phyloP scores from a whole-genome alignment of 2,797 vertebrate genomes.

The Peromyscus nudipes region DNA sequence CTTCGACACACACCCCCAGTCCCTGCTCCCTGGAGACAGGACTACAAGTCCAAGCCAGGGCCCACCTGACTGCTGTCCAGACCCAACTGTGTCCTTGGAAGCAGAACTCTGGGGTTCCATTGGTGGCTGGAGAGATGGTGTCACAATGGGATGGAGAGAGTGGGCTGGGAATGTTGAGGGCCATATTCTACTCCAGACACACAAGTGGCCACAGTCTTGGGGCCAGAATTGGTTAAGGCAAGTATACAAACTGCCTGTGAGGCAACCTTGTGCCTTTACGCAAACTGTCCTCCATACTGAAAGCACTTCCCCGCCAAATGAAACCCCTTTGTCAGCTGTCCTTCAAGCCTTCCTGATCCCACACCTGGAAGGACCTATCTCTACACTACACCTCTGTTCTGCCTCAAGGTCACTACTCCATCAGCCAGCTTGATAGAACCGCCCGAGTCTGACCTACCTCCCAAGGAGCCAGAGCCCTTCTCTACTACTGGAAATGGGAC shows the following conservation, averaged over 20 bases:
- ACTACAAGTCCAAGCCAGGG: conserved; percentile 20
- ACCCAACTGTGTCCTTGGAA: not conserved
- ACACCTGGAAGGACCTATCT: not conserved
- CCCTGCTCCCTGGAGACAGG: conserved; percentile 7
- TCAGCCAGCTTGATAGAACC: not conserved
- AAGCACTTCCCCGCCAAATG: too few relatives aligned
- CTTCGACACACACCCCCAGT: not conserved
- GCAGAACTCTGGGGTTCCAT: conserved; percentile 5
- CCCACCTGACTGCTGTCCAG: conserved; percentile 35
- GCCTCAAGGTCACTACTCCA: not conserved
- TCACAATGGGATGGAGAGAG: conserved; percentile 68
- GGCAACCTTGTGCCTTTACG: not conserved
- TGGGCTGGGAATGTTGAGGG: not conserved
- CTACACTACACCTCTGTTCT: not conserved
- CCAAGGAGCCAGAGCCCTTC: not conserved
- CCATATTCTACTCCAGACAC: not conserved
- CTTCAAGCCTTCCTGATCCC: not conserved
- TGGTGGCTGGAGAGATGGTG: not conserved
- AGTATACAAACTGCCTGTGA: not conserved
- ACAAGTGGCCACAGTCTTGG: not conserved
- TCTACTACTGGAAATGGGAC: not conserved
- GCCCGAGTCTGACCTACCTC: not conserved
- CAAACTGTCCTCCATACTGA: not conserved
- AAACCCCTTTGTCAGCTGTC: not conserved
- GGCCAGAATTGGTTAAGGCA: not conserved